Base-by-base conservation (phyloP, 2,797 vertebrate genomes). In the Capromys pilorides region DNA sequence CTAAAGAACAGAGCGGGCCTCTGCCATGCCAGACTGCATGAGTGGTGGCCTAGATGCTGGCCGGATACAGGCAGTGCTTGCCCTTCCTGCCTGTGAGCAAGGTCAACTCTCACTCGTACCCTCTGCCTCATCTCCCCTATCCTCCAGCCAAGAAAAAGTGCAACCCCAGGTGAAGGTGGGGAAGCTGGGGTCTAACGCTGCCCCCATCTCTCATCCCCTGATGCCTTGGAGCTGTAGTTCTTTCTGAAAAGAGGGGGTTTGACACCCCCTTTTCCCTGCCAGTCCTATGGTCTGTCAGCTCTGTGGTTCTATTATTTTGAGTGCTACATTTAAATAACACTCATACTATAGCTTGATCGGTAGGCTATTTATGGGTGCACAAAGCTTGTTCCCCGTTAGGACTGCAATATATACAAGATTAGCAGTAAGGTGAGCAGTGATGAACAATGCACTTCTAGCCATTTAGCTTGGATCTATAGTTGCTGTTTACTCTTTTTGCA, bases 261-360 rank as follows among this genome's bases (percentile, higher is more conserved):
- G 7, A 64, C 79, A 95, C 87, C 75, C 85, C 49, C n/a, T n/a
- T 93, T 93, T 90, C 82, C 75, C 71, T 96, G 93, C 87, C 61
- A 93, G 54, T 69, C 93, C 91, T 95, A 45, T 88, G 39, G 33
- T 83, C 62, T 94, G 73, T 94, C 95, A 95, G 95, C 96, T 96
- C 95, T 94, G 75, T 61, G 66, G 73, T 94, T 93, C 91, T 59
- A 73, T 94, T 93, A 82, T 54, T 61, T 91, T 97, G 96, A 95
- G 69, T 69, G 91, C 71, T 83, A 5, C 36, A 36, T 51, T 96
- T 96, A 95, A 95, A 81, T 95, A 92, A 93, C 88, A 81, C 19
- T 91, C 67, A 90, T 80, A 91, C 49, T 83, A 45, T 83, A 91
- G 69, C 85, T 95, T 86, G 51, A 51, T 96, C 80, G 82, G 54